A percentile compares a stretch with the other conserved stretches of the same genome.
These are phyloP conservation scores for Smutsia temminckii DNA, from an alignment of 2,797 vertebrate species.

Conservation along the genomic window DNA sequence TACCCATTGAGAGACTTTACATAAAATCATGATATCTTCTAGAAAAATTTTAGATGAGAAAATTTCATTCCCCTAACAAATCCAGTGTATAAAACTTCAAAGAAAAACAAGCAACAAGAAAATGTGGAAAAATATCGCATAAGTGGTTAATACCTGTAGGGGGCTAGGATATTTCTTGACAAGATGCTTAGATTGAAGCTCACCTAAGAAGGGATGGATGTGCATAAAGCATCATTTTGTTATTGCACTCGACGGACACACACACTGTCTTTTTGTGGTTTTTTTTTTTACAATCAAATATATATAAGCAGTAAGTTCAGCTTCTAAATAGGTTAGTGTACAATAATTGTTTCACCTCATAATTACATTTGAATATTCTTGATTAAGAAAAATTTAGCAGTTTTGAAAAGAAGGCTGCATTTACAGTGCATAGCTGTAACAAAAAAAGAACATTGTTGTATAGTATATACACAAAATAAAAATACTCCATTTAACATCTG, in stretches of 20 bases:
- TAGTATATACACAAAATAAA: conserved; percentile 99
- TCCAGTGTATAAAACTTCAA: conserved; percentile 90
- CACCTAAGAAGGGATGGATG: conserved; percentile 85
- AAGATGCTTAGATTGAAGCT: conserved; percentile 84
- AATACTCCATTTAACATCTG: conserved; percentile 96
- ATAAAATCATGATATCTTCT: conserved; percentile 92
- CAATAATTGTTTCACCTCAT: conserved; percentile 93
- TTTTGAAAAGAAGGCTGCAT: conserved; percentile 98
- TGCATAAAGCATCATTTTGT: conserved; percentile 82
- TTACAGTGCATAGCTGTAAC: conserved; percentile 99
- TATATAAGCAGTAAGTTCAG: conserved; percentile 92
- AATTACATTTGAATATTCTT: conserved; percentile 97
- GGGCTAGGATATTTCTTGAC: conserved; percentile 82
- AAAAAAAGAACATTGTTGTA: conserved; percentile 95
- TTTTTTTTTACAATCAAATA: conserved; percentile 96
- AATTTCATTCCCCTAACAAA: conserved; percentile 88
- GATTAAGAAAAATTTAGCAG: conserved; percentile 96
- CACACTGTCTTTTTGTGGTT: conserved; percentile 81
- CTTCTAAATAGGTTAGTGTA: conserved; percentile 96
- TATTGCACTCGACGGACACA: conserved; percentile 86
- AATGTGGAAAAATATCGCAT: conserved; percentile 90
- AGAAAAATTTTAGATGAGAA: conserved; percentile 90
- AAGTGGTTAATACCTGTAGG: conserved; percentile 86
- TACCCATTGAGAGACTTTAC: conserved; percentile 89
- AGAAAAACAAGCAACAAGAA: conserved; percentile 88